phyloP scores from a whole-genome alignment of 2,797 vertebrate species.

The Acanthurus tractus region DNA sequence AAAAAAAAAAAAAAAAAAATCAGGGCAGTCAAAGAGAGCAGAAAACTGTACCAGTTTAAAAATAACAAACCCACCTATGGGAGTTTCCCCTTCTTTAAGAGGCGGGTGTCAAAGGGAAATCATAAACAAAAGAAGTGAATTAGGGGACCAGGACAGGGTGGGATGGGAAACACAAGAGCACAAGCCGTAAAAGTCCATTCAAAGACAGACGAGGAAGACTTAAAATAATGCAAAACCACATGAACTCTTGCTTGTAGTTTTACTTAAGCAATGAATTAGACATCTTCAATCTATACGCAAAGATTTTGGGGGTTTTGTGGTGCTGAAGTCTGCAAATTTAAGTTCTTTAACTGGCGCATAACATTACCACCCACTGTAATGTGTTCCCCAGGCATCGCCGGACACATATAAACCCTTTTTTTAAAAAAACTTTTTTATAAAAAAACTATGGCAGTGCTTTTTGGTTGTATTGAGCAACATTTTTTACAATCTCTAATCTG shows the following conservation, averaged over 20 bases:
- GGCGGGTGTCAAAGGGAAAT: slow-evolving; percentile 56
- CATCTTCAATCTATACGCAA: slow-evolving; percentile 41
- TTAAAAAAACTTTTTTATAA: not conserved
- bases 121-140: slow-evolving; percentile 71
- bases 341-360: slow-evolving; percentile 39
- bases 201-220: slow-evolving; percentile 39
- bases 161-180: slow-evolving; percentile 65
- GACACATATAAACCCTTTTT: slow-evolving; percentile 5
- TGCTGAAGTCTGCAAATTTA: slow-evolving; percentile 32
- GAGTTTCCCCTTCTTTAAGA: slow-evolving; percentile 61
- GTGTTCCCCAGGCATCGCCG: slow-evolving; percentile 42
- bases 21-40: slow-evolving; percentile 34
- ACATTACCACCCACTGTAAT: slow-evolving; percentile 46
- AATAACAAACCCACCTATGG: slow-evolving; percentile 78
- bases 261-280: slow-evolving; percentile 44
- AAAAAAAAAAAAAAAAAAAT: slow-evolving; percentile 15
- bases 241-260: slow-evolving; percentile 30
- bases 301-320: slow-evolving; percentile 42
- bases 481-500: not conserved
- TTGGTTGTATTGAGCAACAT: not conserved
- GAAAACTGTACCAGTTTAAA: slow-evolving; percentile 54
- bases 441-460: not conserved
- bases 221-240: slow-evolving; percentile 43
- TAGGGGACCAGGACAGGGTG: slow-evolving; percentile 61
- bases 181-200: slow-evolving; percentile 40